Conservation (phyloP, 2,797 vertebrate species). For the Mastacembelus armatus region DNA sequence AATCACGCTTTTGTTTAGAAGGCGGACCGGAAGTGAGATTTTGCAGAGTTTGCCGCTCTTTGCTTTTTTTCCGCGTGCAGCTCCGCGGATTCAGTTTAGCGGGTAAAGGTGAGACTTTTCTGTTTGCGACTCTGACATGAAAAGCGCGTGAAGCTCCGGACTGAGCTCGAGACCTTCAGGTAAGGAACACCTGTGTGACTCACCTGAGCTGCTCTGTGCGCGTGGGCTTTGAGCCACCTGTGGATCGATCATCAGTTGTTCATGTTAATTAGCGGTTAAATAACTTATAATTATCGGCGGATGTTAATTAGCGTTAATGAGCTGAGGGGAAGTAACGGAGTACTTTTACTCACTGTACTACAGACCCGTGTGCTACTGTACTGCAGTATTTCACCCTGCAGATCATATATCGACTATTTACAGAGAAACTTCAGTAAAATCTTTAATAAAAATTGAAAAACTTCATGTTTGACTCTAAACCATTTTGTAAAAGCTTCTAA, state of each 20-base stretch:
- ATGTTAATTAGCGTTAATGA: constrained; percentile 16
- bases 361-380: neutral
- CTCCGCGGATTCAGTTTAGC: constrained; percentile 10
- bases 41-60: too few species aligned
- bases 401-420: too few species aligned
- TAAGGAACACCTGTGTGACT: constrained; percentile 28
- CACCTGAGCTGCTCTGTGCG: neutral
- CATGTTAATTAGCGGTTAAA: neutral
- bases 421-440: too few species aligned
- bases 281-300: neutral
- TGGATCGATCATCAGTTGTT: neutral
- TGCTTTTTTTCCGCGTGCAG: neutral
- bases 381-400: neutral
- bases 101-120: constrained; percentile 22
- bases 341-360: constrained; percentile 23
- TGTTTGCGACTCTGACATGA: constrained; percentile 50
- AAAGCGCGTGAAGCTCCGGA: constrained; percentile 37
- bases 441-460: too few species aligned
- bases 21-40: too few species aligned
- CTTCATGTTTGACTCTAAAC: too few species aligned
- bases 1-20: too few species aligned
- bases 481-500: too few species aligned
- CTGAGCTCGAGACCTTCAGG: constrained; percentile 51
- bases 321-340: constrained; percentile 24
- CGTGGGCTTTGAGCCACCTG: too few species aligned